phyloP scores from a whole-genome alignment of 2,797 vertebrate species.

The Taeniopygia guttata region DNA sequence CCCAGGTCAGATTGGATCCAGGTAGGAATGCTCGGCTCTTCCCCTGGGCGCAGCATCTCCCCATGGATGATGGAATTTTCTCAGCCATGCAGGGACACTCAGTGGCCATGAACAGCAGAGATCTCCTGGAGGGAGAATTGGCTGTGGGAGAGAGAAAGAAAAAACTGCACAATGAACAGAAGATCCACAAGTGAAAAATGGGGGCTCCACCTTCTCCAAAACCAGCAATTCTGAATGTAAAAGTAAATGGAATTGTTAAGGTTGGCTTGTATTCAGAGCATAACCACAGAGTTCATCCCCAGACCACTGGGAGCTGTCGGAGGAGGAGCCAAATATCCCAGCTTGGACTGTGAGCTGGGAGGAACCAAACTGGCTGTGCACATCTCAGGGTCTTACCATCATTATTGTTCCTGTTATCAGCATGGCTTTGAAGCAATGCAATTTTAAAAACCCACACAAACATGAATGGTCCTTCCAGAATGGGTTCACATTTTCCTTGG shows the following conservation, averaged over 20 bases:
- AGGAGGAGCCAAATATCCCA: background rate
- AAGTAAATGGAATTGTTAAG: background rate
- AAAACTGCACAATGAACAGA: too few relatives aligned
- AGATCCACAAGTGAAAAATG: background rate
- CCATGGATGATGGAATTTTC: too few relatives aligned
- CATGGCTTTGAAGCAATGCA: background rate
- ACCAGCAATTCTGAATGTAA: background rate
- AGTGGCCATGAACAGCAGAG: too few relatives aligned
- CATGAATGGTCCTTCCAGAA: background rate
- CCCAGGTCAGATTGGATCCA: too few relatives aligned
- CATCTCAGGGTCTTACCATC: background rate
- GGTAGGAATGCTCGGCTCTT: too few relatives aligned
- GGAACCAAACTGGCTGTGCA: background rate
- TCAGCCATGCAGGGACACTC: too few relatives aligned
- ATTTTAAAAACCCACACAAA: background rate
- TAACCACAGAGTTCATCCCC: background rate
- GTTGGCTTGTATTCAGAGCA: background rate
- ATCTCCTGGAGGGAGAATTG: too few relatives aligned
- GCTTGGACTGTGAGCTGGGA: background rate
- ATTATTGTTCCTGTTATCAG: too few relatives aligned
- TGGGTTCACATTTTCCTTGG: background rate
- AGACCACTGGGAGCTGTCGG: accelerated
- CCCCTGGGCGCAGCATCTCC: too few relatives aligned
- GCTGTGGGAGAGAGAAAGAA: too few relatives aligned
- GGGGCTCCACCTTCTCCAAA: background rate